Percentiles rank a stretch among this genome's conserved stretches.
Evolutionary conservation across 2,113 vertebrate species (phyloP).

Genomic region (Entomyzon cyanotis): DNA sequence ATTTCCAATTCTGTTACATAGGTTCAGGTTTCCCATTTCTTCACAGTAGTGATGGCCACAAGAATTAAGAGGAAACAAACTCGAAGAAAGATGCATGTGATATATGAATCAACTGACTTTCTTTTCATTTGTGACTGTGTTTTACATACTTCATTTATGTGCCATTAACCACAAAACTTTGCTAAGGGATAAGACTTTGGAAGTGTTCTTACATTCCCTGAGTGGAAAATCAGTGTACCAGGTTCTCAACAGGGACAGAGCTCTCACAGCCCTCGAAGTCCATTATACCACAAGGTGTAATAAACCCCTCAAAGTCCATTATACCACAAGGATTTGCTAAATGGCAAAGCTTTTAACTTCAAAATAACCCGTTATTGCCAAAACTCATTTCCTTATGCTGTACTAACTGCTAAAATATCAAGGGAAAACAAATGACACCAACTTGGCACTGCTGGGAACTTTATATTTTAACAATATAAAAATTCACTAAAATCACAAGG

Average conservation of each 20-base stretch:
- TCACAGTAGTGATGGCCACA: not conserved
- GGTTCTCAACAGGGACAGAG: not conserved
- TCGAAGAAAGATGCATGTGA: not conserved
- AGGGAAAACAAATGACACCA: fast-evolving
- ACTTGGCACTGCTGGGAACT: not conserved
- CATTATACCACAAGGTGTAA: fast-evolving
- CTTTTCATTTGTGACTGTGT: not conserved
- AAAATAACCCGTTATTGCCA: not conserved
- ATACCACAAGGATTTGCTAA: not conserved
- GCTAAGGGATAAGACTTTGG: not conserved
- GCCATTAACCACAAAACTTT: not conserved
- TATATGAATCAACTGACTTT: not conserved
- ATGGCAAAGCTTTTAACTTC: not conserved
- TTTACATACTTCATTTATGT: not conserved
- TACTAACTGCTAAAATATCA: not conserved
- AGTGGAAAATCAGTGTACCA: not conserved
- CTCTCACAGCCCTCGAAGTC: not conserved
- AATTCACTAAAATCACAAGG: not conserved
- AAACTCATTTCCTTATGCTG: not conserved
- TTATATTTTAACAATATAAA: not conserved
- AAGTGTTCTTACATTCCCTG: not conserved
- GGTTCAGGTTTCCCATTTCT: not conserved
- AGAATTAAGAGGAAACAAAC: not conserved
- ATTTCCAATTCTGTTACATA: not conserved
- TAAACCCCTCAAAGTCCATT: not conserved